Evolutionary conservation across 2,888 invertebrate species (phyloP).

Genomic region (Mythimna albipuncta): DNA sequence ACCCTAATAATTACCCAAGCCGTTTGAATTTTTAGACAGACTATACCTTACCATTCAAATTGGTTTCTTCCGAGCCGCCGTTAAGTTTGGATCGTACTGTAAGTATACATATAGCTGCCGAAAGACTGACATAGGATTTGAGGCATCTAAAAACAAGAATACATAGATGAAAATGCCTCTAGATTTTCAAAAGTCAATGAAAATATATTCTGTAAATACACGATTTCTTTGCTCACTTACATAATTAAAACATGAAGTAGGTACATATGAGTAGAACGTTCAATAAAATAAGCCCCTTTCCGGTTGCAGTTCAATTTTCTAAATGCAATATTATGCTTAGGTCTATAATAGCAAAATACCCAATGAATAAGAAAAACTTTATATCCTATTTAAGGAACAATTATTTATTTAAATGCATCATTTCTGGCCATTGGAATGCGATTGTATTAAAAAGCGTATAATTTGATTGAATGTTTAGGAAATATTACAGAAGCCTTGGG

Average conservation of each 20-base stretch:
- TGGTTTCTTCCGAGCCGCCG: neutral
- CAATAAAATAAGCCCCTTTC: constrained; percentile 38
- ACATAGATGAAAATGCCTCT: constrained; percentile 1
- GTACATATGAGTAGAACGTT: constrained; percentile 17
- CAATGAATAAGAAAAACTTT: constrained; percentile 72
- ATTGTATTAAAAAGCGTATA: constrained; percentile 53
- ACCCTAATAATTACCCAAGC: too few relatives aligned
- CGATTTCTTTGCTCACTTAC: constrained; percentile 7
- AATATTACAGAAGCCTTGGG: constrained; percentile 10
- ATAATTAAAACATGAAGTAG: constrained; percentile 15
- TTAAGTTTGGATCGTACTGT: neutral
- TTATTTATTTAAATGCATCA: constrained; percentile 79
- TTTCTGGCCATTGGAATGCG: constrained; percentile 70
- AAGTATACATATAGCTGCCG: neutral
- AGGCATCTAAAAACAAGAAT: neutral
- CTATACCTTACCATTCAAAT: too few relatives aligned
- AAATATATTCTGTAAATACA: constrained; percentile 12
- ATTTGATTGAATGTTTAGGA: constrained; percentile 41
- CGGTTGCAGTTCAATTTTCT: constrained; percentile 53
- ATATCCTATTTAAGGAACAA: constrained; percentile 78
- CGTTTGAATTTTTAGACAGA: too few relatives aligned
- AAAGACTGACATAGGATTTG: neutral
- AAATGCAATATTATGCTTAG: constrained; percentile 81
- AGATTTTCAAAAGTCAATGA: constrained; percentile 2
- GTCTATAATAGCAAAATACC: constrained; percentile 76